Percentiles rank a stretch among this genome's conserved stretches.
These are phyloP conservation scores for Folsomia candida DNA, from an alignment of 2,888 invertebrate genomes.

Conservation along the genomic window DNA sequence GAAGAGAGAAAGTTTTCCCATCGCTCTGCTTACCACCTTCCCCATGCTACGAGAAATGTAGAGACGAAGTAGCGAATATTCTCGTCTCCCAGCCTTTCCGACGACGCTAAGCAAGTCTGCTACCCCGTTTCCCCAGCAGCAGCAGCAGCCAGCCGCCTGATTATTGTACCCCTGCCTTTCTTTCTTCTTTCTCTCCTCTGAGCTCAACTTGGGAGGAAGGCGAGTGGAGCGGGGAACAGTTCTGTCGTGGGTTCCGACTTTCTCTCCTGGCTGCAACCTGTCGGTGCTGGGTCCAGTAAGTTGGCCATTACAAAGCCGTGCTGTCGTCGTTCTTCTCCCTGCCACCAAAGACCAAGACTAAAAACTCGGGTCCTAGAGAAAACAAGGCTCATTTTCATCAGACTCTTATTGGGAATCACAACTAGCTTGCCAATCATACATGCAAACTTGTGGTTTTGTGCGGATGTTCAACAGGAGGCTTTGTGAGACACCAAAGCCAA, in stretches of 20 bases:
- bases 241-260: too few relatives aligned
- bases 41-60: not conserved
- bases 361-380: conserved; percentile 2
- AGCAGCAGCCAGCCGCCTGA: not conserved
- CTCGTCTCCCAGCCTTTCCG: not conserved
- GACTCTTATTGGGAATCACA: not conserved
- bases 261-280: too few relatives aligned
- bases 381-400: not conserved
- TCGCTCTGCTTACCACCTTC: not conserved
- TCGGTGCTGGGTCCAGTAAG: too few relatives aligned
- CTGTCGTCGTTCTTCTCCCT: not conserved
- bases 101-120: not conserved
- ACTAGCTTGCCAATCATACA: too few relatives aligned
- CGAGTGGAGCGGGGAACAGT: not conserved
- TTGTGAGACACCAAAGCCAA: too few relatives aligned
- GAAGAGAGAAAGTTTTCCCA: conserved; percentile 8
- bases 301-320: too few relatives aligned
- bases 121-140: conserved; percentile 3
- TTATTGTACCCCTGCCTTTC: not conserved
- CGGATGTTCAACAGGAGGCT: too few relatives aligned
- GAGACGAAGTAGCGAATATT: not conserved
- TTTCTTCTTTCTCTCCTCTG: not conserved
- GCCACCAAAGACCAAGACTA: not conserved
- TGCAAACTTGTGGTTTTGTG: too few relatives aligned
- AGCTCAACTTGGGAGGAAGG: not conserved